phyloP scores from a whole-genome alignment of 2,888 invertebrate species.

The Orthonychiurus folsomi region DNA sequence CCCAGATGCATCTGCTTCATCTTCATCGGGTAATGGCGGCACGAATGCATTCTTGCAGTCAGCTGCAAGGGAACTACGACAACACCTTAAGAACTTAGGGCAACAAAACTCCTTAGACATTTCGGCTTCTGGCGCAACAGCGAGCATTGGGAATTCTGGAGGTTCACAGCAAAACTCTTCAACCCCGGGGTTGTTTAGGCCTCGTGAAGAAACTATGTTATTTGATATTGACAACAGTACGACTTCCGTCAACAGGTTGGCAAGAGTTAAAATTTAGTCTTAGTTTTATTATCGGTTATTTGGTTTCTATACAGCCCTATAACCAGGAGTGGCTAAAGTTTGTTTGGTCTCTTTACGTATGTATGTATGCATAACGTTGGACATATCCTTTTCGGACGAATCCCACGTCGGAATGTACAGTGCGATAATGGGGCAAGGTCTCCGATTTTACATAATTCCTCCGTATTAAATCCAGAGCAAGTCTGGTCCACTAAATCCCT shows the following conservation, averaged over 20 bases:
- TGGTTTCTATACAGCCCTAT: too few species aligned
- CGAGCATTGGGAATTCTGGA: conserved; percentile 21
- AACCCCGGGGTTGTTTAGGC: conserved; percentile 34
- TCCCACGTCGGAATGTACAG: too few species aligned
- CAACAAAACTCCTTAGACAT: conserved; percentile 37
- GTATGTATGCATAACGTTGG: too few species aligned
- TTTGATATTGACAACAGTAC: conserved; percentile 36
- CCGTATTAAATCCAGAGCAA: too few species aligned
- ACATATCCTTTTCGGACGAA: too few species aligned
- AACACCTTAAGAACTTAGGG: conserved; percentile 33
- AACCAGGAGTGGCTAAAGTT: too few species aligned
- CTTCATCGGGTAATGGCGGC: not conserved
- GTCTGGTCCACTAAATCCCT: too few species aligned
- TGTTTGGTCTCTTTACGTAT: too few species aligned
- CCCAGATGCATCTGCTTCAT: not conserved
- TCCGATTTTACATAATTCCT: too few species aligned
- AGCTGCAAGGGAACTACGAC: conserved; percentile 34
- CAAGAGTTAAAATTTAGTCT: conserved; percentile 3
- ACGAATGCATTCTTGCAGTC: conserved; percentile 35
- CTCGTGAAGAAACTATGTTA: conserved; percentile 29
- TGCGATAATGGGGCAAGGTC: too few species aligned
- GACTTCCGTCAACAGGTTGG: conserved; percentile 33
- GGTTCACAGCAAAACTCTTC: conserved; percentile 19
- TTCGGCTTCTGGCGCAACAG: conserved; percentile 18
- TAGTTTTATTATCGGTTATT: too few species aligned